phyloP scores from a whole-genome alignment of 2,113 vertebrate genomes.

The Chunga burmeisteri region DNA sequence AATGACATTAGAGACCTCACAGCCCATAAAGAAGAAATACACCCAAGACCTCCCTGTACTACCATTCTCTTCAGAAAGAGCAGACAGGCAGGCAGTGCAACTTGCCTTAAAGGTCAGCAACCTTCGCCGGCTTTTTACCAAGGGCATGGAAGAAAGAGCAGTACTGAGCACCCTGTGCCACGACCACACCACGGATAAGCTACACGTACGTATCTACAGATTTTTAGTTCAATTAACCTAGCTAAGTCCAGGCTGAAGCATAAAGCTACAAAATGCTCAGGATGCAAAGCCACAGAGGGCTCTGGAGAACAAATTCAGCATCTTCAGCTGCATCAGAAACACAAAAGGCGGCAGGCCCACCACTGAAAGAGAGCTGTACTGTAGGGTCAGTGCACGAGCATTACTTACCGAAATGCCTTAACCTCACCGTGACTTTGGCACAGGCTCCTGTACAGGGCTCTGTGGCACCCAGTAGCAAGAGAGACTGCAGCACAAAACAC shows the following conservation, averaged over 20 bases:
- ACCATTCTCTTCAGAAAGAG: neutral
- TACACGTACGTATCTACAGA: neutral
- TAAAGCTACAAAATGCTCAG: neutral
- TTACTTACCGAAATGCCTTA: neutral
- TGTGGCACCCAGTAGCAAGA: neutral
- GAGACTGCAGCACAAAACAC: neutral
- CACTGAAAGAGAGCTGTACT: neutral
- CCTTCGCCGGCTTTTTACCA: neutral
- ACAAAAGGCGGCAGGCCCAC: neutral
- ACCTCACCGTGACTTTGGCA: neutral
- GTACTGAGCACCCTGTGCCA: neutral
- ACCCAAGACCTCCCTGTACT: neutral
- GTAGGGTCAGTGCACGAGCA: neutral
- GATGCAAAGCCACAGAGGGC: neutral
- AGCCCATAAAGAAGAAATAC: conserved; percentile 18
- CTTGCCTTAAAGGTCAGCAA: neutral
- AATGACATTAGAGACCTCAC: conserved; percentile 23
- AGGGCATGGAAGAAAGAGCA: neutral
- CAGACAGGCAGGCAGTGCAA: neutral
- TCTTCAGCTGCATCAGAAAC: neutral
- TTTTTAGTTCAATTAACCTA: neutral
- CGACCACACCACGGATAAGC: neutral
- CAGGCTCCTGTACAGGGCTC: neutral
- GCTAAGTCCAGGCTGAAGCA: neutral
- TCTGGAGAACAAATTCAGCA: neutral